Percentiles rank a stretch among this genome's conserved stretches.
Conservation (phyloP, 2,888 invertebrate genomes). For the Acleris laterana region DNA sequence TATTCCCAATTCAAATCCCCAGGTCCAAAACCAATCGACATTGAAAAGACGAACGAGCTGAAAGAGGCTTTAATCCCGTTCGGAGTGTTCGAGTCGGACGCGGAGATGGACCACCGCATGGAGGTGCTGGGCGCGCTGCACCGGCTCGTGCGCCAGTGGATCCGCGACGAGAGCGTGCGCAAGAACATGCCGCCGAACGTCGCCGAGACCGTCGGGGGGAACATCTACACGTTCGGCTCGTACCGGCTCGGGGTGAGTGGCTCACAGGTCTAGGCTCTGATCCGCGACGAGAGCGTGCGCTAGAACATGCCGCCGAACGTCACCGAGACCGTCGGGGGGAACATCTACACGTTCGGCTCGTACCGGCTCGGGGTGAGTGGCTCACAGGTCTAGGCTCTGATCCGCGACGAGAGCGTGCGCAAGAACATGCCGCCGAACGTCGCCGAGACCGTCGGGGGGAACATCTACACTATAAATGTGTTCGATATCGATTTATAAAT, state of each 20-base stretch:
- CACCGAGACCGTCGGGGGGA: slow-evolving; percentile 96
- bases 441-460: slow-evolving; percentile 96
- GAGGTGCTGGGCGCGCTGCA: slow-evolving; percentile 94
- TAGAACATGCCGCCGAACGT: slow-evolving; percentile 96
- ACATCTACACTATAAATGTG: slow-evolving; percentile 99
- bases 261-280: slow-evolving; percentile 70
- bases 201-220: slow-evolving; percentile 96
- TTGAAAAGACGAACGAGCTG: slow-evolving; percentile 90
- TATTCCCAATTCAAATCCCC: slow-evolving; percentile 44
- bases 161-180: slow-evolving; percentile 92
- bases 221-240: slow-evolving; percentile 99
- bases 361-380: slow-evolving; percentile 93
- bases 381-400: slow-evolving; percentile 70
- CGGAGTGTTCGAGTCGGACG: slow-evolving; percentile 95
- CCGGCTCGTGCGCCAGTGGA: slow-evolving; percentile 96
- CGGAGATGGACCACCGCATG: slow-evolving; percentile 95
- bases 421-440: slow-evolving; percentile 97
- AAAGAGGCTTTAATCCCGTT: slow-evolving; percentile 91
- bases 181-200: slow-evolving; percentile 96
- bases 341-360: slow-evolving; percentile 99
- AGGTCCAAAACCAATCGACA: slow-evolving; percentile 91
- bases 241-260: slow-evolving; percentile 93
- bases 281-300: slow-evolving; percentile 92
- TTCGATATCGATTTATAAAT: too few relatives aligned
- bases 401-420: slow-evolving; percentile 92